A percentile compares a stretch with the other conserved stretches of the same genome.
phyloP scores from a whole-genome alignment of 2,888 invertebrate species.

The Serripes groenlandicus region DNA sequence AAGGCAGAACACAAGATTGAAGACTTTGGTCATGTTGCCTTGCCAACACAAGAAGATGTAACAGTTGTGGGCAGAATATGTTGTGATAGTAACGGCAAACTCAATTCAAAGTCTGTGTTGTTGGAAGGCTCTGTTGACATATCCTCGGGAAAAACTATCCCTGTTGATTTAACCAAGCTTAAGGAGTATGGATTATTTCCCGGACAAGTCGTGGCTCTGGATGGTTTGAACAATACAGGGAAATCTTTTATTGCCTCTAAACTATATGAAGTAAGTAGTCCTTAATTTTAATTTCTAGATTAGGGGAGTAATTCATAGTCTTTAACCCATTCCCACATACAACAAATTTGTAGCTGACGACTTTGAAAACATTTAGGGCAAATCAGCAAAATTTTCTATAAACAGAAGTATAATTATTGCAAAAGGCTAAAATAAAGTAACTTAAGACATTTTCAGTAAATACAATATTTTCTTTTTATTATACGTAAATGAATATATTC shows the following conservation, averaged over 20 bases:
- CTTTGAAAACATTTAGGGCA: neutral
- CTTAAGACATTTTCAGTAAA: too few species aligned
- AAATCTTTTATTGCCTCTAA: slow-evolving; percentile 90
- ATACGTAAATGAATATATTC: too few species aligned
- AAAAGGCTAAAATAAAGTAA: too few species aligned
- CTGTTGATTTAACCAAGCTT: slow-evolving; percentile 88
- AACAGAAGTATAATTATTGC: too few species aligned
- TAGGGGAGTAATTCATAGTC: neutral
- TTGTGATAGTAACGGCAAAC: slow-evolving; percentile 91
- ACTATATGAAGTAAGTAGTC: slow-evolving; percentile 87
- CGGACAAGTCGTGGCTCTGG: slow-evolving; percentile 92
- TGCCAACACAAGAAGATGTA: slow-evolving; percentile 86
- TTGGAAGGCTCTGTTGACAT: slow-evolving; percentile 89
- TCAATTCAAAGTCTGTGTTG: slow-evolving; percentile 91
- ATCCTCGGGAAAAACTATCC: slow-evolving; percentile 84
- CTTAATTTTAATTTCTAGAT: too few species aligned
- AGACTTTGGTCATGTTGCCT: slow-evolving; percentile 83
- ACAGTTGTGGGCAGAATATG: slow-evolving; percentile 91
- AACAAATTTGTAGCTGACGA: neutral
- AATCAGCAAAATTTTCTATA: too few species aligned
- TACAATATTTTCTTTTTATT: too few species aligned
- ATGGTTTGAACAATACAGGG: slow-evolving; percentile 91
- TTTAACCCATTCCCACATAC: neutral
- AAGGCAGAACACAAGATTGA: slow-evolving; percentile 83
- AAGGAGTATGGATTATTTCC: slow-evolving; percentile 91